Percentiles rank a stretch among this genome's conserved stretches.
Evolutionary conservation across 2,113 vertebrate genomes (phyloP).

Genomic region (Albula goreensis): DNA sequence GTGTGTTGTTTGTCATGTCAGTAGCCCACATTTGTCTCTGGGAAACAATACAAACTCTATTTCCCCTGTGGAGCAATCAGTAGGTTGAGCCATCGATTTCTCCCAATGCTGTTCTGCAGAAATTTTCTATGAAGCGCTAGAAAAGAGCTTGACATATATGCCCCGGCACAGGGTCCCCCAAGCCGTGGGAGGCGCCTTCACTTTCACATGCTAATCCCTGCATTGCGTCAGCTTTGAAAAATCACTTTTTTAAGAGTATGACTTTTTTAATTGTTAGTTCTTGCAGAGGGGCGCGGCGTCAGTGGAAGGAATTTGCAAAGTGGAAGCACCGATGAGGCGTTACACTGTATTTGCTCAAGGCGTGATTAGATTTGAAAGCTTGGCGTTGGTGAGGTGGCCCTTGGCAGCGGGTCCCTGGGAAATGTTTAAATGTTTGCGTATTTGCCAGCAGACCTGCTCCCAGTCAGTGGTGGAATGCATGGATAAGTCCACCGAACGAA

Average conservation of each 20-base stretch:
- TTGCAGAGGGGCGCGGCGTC: slow-evolving; percentile 24
- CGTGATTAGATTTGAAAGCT: slow-evolving; percentile 28
- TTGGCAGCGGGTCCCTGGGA: slow-evolving; percentile 51
- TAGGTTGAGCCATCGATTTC: slow-evolving; percentile 65
- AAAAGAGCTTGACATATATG: slow-evolving; percentile 47
- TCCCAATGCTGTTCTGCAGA: slow-evolving; percentile 55
- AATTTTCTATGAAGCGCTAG: slow-evolving; percentile 63
- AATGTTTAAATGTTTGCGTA: slow-evolving; percentile 50
- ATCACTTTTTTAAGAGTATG: slow-evolving; percentile 5
- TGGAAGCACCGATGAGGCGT: neutral
- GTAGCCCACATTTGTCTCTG: slow-evolving; percentile 64
- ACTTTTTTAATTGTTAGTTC: slow-evolving; percentile 50
- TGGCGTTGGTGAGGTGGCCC: slow-evolving; percentile 40
- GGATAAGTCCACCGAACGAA: slow-evolving; percentile 47
- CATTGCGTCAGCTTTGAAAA: neutral
- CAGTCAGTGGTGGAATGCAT: slow-evolving; percentile 52
- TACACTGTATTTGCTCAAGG: slow-evolving; percentile 41
- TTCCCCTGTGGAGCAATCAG: slow-evolving; percentile 68
- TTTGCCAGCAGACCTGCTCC: slow-evolving; percentile 41
- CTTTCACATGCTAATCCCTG: slow-evolving; percentile 40
- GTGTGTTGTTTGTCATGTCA: slow-evolving; percentile 63
- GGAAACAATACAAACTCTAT: slow-evolving; percentile 73
- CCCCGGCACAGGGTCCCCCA: slow-evolving; percentile 30
- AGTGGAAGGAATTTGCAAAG: slow-evolving; percentile 8
- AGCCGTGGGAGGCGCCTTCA: slow-evolving; percentile 40